phyloP scores from a whole-genome alignment of 2,797 vertebrate species.

The Graptemys geographica region DNA sequence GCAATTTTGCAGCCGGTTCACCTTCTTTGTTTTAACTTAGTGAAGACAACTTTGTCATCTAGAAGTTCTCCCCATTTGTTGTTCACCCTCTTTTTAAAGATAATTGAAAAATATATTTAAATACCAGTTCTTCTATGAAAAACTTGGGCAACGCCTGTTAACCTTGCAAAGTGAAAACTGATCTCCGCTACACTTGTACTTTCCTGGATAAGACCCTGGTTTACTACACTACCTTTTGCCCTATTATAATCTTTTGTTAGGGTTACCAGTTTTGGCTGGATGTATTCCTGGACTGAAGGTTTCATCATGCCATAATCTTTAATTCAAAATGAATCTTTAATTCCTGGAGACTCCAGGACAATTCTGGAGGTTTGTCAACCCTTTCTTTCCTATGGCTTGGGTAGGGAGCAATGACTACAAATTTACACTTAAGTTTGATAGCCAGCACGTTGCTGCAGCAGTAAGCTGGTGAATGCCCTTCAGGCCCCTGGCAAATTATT shows the following conservation, averaged over 20 bases:
- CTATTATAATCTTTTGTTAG: not conserved
- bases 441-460: too few relatives aligned
- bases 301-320: too few relatives aligned
- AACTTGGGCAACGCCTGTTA: not conserved
- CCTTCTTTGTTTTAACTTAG: not conserved
- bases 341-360: too few relatives aligned
- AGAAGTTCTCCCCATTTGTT: not conserved
- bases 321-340: too few relatives aligned
- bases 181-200: not conserved
- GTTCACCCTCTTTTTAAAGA: not conserved
- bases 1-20: not conserved
- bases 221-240: not conserved
- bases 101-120: not conserved
- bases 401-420: too few relatives aligned
- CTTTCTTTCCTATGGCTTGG: too few relatives aligned
- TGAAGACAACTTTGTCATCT: not conserved
- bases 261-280: too few relatives aligned
- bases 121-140: not conserved
- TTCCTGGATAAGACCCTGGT: not conserved
- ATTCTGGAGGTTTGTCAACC: too few relatives aligned
- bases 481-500: not conserved
- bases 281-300: too few relatives aligned
- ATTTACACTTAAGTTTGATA: too few relatives aligned
- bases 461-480: too few relatives aligned
- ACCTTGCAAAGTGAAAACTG: not conserved